These are phyloP conservation scores for Notolabrus celidotus DNA, from an alignment of 2,797 vertebrate genomes.

Conservation along the genomic window DNA sequence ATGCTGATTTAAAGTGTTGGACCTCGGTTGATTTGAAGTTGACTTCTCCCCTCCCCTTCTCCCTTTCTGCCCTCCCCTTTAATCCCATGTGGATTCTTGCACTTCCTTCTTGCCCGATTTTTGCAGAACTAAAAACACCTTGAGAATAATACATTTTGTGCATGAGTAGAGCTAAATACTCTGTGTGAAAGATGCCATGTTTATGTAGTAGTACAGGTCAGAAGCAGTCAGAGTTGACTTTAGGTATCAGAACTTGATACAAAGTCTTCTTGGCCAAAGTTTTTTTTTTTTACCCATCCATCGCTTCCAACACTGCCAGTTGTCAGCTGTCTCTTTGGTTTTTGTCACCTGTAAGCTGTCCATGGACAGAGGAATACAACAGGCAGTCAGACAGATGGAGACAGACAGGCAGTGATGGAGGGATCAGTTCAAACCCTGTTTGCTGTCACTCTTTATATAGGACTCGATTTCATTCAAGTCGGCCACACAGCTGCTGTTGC, in stretches of 20 bases:
- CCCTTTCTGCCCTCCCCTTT: too few species aligned
- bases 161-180: too few species aligned
- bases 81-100: not conserved
- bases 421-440: constrained; percentile 10
- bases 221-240: too few species aligned
- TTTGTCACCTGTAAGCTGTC: not conserved
- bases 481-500: constrained; percentile 8
- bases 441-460: constrained; percentile 14
- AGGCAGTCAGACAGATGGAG: constrained; percentile 6
- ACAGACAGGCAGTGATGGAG: constrained; percentile 30
- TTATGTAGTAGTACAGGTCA: too few species aligned
- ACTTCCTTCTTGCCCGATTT: too few species aligned
- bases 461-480: too few species aligned
- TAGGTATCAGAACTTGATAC: too few species aligned
- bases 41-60: not conserved
- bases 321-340: not conserved
- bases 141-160: too few species aligned
- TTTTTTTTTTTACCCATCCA: not conserved
- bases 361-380: not conserved
- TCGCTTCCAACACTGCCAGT: not conserved
- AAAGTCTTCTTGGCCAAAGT: not conserved
- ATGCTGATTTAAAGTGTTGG: not conserved
- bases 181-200: too few species aligned
- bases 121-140: too few species aligned
- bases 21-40: not conserved